phyloP scores from a whole-genome alignment of 2,797 vertebrate species.

The Tokudaia tokunoshimensis region DNA sequence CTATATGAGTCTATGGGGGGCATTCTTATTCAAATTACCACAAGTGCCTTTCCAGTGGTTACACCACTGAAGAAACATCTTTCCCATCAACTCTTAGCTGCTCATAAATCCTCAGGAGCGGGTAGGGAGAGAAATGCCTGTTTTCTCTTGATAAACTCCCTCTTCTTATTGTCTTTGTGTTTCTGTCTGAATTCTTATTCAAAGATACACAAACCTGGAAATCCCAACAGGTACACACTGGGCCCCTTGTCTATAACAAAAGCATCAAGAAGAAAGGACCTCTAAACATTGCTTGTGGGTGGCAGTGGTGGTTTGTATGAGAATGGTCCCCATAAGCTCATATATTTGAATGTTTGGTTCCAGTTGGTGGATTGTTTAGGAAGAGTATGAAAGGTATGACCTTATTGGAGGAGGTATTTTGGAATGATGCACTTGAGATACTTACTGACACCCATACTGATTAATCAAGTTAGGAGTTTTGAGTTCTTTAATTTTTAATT shows the following conservation, averaged over 20 bases:
- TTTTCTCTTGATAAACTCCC: neutral
- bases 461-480: too few relatives aligned
- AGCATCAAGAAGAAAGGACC: neutral
- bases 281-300: neutral
- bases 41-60: neutral
- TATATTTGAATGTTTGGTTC: too few relatives aligned
- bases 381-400: too few relatives aligned
- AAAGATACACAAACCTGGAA: neutral
- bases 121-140: neutral
- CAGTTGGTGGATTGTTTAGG: too few relatives aligned
- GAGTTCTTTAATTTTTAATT: too few relatives aligned
- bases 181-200: neutral
- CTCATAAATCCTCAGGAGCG: neutral
- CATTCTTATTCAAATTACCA: neutral
- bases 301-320: too few relatives aligned
- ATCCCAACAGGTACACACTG: neutral
- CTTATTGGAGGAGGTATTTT: too few relatives aligned
- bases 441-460: too few relatives aligned
- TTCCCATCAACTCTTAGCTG: neutral
- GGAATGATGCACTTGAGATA: too few relatives aligned
- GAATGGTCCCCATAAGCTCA: too few relatives aligned
- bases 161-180: neutral
- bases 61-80: neutral
- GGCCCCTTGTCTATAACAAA: neutral
- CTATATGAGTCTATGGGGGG: neutral